These are phyloP conservation scores for Dendrolimus houi DNA, from an alignment of 2,888 invertebrate species.

Conservation along the genomic window DNA sequence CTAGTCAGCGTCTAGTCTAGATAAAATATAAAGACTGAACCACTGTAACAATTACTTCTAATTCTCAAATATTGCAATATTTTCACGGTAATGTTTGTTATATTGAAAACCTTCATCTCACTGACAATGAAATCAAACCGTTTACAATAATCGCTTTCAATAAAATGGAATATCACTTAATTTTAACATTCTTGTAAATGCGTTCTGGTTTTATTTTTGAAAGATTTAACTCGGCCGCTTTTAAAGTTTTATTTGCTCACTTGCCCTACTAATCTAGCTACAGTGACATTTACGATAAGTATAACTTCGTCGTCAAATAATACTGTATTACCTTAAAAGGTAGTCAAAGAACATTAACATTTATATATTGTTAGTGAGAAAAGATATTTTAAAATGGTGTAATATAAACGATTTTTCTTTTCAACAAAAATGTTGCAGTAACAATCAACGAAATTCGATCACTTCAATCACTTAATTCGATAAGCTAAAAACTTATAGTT, in stretches of 20 bases:
- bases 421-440: too few species aligned
- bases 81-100: not conserved
- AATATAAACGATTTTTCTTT: too few species aligned
- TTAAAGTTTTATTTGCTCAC: not conserved
- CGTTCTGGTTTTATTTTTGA: not conserved
- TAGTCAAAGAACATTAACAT: too few species aligned
- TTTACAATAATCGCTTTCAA: conserved; percentile 7
- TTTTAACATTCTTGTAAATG: not conserved
- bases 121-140: not conserved
- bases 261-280: not conserved
- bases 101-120: not conserved
- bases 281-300: not conserved
- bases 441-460: too few species aligned
- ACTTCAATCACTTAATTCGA: too few species aligned
- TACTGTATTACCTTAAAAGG: not conserved
- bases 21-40: too few species aligned
- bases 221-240: not conserved
- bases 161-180: not conserved
- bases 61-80: not conserved
- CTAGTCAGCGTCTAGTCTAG: too few species aligned
- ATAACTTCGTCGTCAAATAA: not conserved
- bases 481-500: too few species aligned
- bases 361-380: too few species aligned
- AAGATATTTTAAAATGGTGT: too few species aligned
- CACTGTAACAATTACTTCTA: too few species aligned